Conservation (phyloP, 1,140 invertebrate species). For the Cephus cinctus region DNA sequence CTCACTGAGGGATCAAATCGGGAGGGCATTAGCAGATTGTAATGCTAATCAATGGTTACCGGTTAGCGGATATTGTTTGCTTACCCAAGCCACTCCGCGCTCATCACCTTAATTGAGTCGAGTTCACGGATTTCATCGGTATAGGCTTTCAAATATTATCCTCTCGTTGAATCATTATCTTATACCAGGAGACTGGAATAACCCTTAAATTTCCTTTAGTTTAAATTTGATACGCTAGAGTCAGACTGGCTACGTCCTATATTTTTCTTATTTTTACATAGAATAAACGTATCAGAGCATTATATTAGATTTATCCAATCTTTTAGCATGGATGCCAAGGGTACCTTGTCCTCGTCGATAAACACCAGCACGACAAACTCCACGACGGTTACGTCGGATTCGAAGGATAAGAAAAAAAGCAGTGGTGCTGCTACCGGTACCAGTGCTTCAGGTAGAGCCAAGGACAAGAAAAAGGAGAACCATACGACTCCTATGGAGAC, state of each 20-base stretch:
- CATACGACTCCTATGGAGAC: conserved; percentile 51
- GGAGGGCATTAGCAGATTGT: conserved; percentile 50
- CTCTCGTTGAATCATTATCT: too few species aligned
- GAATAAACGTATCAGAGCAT: too few species aligned
- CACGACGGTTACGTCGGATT: conserved; percentile 26
- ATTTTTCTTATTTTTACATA: conserved; percentile 3
- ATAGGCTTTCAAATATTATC: too few species aligned
- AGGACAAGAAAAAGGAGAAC: conserved; percentile 54
- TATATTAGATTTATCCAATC: too few species aligned
- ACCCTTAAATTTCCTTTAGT: too few species aligned
- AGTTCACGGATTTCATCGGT: conserved; percentile 34
- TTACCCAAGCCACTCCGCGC: conserved; percentile 36
- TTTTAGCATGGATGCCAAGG: conserved; percentile 39
- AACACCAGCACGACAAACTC: conserved; percentile 30
- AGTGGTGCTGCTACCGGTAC: conserved; percentile 22
- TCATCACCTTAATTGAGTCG: conserved; percentile 53
- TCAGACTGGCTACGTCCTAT: conserved; percentile 11
- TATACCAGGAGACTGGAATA: too few species aligned
- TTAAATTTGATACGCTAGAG: too few species aligned
- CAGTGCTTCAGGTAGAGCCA: conserved; percentile 43
- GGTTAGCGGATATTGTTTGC: conserved; percentile 50
- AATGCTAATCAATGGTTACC: conserved; percentile 54
- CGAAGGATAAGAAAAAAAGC: conserved; percentile 49
- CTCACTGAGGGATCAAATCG: conserved; percentile 12
- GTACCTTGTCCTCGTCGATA: conserved; percentile 39